Base-by-base conservation (phyloP, 2,113 vertebrate species). In the Paradisaea rubra region DNA sequence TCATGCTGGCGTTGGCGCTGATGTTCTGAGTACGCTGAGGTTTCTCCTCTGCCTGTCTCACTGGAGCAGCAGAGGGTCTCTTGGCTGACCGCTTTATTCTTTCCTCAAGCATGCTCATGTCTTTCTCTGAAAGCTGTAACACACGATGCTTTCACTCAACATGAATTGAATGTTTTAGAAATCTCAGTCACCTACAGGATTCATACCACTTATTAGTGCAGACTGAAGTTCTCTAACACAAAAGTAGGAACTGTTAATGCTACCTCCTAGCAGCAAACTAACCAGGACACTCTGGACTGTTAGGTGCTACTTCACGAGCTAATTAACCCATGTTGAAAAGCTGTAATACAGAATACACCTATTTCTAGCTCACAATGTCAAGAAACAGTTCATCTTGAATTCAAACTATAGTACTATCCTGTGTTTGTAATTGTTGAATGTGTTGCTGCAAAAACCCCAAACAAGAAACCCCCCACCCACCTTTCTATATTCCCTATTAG, bases 41-140 rank as follows among this genome's bases (percentile, higher is more conserved):
- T 74, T 97, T 98, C 96, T 99, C 99, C 30, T 98, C 97, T 45
- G 73, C 92, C 86, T 98, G 98, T 82, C 99, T 99, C 53, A 98
- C 53, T 2, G 98, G 98, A 63, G 98, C 96, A 24, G 98, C 95
- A 6, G 98, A 92, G 0, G 98, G 96, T 94, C 99, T 99, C 97
- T 99, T 99, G 44, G 99, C 99, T 20, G 99, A 99, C 11, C 99
- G 98, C 52, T 99, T 99, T 97, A 99, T 99, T 76, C 99, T 98
- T 82, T 99, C 99, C 92, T 99, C 99, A 45, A 99, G 95, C 99
- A 99, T 99, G 96, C 99, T 99, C 99, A 99, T 98, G 88, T 99
- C 99, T 86, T 99, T 99, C 94, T 99, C 99, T 16, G 99, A 99
- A 85, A 99, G 98, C 99, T 99, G 79, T 28, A 91, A 91, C 59